Percentiles rank a stretch among this genome's conserved stretches.
phyloP scores from a whole-genome alignment of 1,140 invertebrate species.

The Drosophila rhopaloa region DNA sequence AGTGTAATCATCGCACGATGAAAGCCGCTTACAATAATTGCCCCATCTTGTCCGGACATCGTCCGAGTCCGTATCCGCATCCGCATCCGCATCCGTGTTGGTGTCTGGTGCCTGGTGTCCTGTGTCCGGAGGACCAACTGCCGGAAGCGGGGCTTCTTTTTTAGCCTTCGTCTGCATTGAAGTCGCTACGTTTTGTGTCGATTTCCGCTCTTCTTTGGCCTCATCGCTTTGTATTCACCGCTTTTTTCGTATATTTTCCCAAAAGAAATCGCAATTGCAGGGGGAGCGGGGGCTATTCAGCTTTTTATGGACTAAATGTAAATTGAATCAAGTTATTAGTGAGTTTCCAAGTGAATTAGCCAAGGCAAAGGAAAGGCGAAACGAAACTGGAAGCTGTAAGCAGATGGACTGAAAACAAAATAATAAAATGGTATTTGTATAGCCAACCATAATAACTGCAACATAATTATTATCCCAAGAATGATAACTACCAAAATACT shows the following conservation, averaged over 20 bases:
- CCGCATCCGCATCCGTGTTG: not conserved
- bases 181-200: slow-evolving; percentile 67
- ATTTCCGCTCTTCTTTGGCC: slow-evolving; percentile 46
- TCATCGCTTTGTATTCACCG: not conserved
- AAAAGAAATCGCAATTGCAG: slow-evolving; percentile 43
- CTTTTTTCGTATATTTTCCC: slow-evolving; percentile 5
- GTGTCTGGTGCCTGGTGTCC: not conserved
- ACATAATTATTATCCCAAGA: not conserved
- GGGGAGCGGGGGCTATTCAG: not conserved
- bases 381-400: not conserved
- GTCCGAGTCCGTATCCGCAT: slow-evolving; percentile 35
- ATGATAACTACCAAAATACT: not conserved
- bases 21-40: slow-evolving; percentile 83
- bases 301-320: slow-evolving; percentile 25
- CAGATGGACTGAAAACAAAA: not conserved
- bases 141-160: slow-evolving; percentile 10
- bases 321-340: slow-evolving; percentile 52
- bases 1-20: slow-evolving; percentile 81
- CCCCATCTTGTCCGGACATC: slow-evolving; percentile 73
- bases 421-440: not conserved
- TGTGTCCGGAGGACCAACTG: not conserved
- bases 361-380: slow-evolving; percentile 1
- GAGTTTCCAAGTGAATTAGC: slow-evolving; percentile 41
- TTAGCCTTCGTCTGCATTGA: slow-evolving; percentile 44
- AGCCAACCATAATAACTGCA: not conserved